Evolutionary conservation across 1,140 invertebrate species (phyloP).

Genomic region (Nephotettix cincticeps): DNA sequence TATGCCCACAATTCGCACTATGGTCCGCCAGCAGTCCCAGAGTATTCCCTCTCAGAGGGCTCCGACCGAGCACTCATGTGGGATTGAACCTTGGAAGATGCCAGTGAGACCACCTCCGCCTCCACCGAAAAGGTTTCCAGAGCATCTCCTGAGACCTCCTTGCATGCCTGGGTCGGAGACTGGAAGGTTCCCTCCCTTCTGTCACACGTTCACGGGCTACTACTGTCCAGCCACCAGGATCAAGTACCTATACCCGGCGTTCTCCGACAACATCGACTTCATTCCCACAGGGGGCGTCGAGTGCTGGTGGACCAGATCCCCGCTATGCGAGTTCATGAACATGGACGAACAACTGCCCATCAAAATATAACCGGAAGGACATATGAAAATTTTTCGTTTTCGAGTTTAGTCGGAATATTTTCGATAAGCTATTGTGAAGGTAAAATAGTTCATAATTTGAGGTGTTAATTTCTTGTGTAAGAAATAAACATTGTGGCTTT

Average conservation of each 20-base stretch:
- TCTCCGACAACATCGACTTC: conserved; percentile 16
- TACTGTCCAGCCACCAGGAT: background rate
- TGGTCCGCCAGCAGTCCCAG: too few relatives aligned
- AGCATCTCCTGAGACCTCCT: background rate
- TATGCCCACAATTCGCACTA: too few relatives aligned
- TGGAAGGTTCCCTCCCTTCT: background rate
- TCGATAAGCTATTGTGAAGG: too few relatives aligned
- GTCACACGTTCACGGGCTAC: background rate
- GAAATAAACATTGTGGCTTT: too few relatives aligned
- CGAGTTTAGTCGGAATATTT: too few relatives aligned
- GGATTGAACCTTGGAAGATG: background rate
- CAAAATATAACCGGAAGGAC: too few relatives aligned
- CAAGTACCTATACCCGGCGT: conserved; percentile 2
- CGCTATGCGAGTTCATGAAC: background rate
- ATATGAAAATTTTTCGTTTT: too few relatives aligned
- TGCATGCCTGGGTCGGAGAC: background rate
- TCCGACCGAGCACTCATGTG: background rate
- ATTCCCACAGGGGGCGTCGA: background rate
- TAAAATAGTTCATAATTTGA: too few relatives aligned
- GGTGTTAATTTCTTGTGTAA: too few relatives aligned
- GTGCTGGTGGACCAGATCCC: conserved; percentile 2
- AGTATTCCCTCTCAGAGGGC: too few relatives aligned
- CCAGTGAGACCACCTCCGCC: background rate
- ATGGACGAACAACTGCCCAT: too few relatives aligned
- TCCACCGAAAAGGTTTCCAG: background rate